Conservation (phyloP, 2,888 invertebrate genomes). For the Bibio marci region DNA sequence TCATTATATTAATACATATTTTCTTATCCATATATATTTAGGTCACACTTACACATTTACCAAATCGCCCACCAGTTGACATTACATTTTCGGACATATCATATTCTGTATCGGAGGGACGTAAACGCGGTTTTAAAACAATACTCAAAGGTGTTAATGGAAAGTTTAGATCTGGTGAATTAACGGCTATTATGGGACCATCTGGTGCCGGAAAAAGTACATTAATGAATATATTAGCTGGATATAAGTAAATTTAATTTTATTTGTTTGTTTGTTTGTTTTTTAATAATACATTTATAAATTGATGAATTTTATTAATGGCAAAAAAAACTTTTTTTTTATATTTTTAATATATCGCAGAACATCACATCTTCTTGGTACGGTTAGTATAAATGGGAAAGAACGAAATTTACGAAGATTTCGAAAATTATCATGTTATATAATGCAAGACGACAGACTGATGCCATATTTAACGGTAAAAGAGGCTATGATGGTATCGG, state of each 20-base stretch:
- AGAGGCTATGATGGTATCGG: constrained; percentile 88
- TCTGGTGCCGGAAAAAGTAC: constrained; percentile 64
- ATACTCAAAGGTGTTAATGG: constrained; percentile 80
- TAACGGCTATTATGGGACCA: constrained; percentile 93
- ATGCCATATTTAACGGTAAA: constrained; percentile 77
- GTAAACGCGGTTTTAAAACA: constrained; percentile 66
- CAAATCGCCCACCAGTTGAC: constrained; percentile 75
- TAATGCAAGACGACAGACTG: constrained; percentile 88
- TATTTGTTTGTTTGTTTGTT: not conserved
- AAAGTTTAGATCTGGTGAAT: constrained; percentile 73
- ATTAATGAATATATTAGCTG: constrained; percentile 75
- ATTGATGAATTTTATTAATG: no score
- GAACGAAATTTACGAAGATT: constrained; percentile 73
- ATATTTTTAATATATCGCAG: constrained; percentile 35
- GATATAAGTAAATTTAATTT: constrained; percentile 49
- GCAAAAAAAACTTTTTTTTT: constrained; percentile 2
- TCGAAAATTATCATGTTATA: constrained; percentile 88
- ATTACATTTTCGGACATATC: constrained; percentile 77
- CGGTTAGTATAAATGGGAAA: constrained; percentile 74
- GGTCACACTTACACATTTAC: constrained; percentile 55
- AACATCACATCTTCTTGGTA: constrained; percentile 69
- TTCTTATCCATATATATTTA: no score
- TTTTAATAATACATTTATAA: constrained; percentile 1
- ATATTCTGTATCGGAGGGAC: constrained; percentile 75
- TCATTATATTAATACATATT: not conserved